Evolutionary conservation across 2,888 invertebrate species (phyloP).

Genomic region (Aphidius colemani): DNA sequence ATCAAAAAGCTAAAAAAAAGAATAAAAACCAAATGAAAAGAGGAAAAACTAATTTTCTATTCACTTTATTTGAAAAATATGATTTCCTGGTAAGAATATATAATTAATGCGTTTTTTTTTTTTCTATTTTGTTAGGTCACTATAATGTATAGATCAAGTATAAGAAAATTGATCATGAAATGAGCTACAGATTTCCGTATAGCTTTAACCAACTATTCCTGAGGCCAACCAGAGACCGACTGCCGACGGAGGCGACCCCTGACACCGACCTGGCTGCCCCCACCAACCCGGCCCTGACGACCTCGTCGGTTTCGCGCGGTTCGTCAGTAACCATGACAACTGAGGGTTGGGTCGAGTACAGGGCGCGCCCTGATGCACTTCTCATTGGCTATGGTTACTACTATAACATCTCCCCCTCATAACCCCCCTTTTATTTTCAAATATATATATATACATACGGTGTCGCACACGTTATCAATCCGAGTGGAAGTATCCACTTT

Average conservation of each 20-base stretch:
- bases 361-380: slow-evolving; percentile 55
- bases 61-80: background rate
- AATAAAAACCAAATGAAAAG: background rate
- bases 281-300: slow-evolving; percentile 35
- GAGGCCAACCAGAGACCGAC: slow-evolving; percentile 59
- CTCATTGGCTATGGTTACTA: slow-evolving; percentile 53
- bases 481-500: slow-evolving; percentile 22
- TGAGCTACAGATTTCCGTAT: slow-evolving; percentile 37
- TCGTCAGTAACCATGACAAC: slow-evolving; percentile 56
- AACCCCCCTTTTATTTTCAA: slow-evolving; percentile 30
- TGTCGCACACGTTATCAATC: slow-evolving; percentile 21
- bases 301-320: slow-evolving; percentile 54
- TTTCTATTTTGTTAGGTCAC: no score
- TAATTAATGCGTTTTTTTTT: no score
- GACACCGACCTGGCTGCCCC: slow-evolving; percentile 56
- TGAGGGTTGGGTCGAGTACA: slow-evolving; percentile 58
- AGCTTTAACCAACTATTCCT: slow-evolving; percentile 55
- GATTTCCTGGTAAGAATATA: background rate
- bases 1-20: no score
- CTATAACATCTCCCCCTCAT: slow-evolving; percentile 5
- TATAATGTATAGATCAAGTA: background rate
- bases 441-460: slow-evolving; percentile 23
- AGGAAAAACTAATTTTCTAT: background rate
- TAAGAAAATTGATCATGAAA: slow-evolving; percentile 13
- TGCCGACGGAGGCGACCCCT: slow-evolving; percentile 59